phyloP scores from a whole-genome alignment of 1,140 invertebrate genomes.

The Bombus consobrinus region DNA sequence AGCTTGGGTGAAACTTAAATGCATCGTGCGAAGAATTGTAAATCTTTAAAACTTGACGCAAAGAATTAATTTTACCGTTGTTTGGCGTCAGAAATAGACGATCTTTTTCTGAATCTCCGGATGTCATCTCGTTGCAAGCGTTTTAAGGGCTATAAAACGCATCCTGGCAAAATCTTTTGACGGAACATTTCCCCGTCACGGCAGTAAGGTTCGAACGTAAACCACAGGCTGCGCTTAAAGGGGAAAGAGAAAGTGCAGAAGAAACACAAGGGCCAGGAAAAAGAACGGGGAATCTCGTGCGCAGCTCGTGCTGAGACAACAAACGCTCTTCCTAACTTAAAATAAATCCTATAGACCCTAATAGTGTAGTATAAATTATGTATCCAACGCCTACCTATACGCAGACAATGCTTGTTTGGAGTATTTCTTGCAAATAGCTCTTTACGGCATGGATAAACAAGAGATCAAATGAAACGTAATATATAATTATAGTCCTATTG shows the following conservation, averaged over 20 bases:
- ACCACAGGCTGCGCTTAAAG: constrained; percentile 47
- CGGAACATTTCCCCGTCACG: constrained; percentile 30
- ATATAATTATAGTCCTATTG: background rate
- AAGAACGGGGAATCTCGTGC: constrained; percentile 25
- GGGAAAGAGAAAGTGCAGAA: constrained; percentile 34
- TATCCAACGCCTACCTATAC: constrained; percentile 45
- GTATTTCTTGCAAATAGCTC: constrained; percentile 34
- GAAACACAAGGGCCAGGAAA: background rate
- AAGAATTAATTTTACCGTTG: background rate
- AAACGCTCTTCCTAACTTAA: constrained; percentile 50
- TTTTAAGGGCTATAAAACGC: constrained; percentile 52
- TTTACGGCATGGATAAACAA: constrained; percentile 3
- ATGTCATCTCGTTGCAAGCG: constrained; percentile 23
- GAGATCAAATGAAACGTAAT: constrained; percentile 12
- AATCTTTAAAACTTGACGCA: background rate
- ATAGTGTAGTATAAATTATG: constrained; percentile 60
- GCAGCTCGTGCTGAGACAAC: constrained; percentile 28
- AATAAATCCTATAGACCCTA: constrained; percentile 58
- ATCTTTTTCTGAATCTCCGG: constrained; percentile 12
- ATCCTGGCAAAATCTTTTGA: constrained; percentile 58
- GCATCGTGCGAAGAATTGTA: background rate
- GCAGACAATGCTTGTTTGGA: constrained; percentile 9
- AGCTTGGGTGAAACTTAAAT: background rate
- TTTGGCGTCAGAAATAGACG: constrained; percentile 27
- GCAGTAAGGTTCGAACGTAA: constrained; percentile 50